These are phyloP conservation scores for Equus quagga DNA, from an alignment of 2,113 vertebrate species.

Conservation along the genomic window DNA sequence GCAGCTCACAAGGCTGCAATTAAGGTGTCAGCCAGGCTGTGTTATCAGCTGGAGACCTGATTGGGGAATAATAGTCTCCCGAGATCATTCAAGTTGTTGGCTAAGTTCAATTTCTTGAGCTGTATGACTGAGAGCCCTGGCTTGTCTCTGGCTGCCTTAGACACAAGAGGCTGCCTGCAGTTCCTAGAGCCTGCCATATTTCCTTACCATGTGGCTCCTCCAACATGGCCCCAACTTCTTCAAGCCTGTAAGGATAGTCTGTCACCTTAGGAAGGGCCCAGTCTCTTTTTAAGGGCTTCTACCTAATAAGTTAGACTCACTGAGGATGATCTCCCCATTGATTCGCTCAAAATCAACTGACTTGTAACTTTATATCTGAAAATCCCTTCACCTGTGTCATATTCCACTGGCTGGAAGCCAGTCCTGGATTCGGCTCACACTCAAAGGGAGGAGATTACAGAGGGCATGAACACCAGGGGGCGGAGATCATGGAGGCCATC, in stretches of 20 bases:
- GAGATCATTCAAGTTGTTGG: background rate
- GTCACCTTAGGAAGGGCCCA: background rate
- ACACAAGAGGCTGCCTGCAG: background rate
- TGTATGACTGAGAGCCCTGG: background rate
- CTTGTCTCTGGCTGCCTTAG: background rate
- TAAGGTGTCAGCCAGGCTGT: background rate
- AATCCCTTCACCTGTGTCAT: background rate
- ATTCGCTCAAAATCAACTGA: background rate
- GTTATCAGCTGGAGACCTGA: background rate
- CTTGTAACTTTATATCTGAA: background rate
- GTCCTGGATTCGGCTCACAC: background rate
- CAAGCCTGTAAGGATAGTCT: background rate
- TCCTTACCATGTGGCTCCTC: background rate
- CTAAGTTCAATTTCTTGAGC: background rate
- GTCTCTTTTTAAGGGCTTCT: background rate
- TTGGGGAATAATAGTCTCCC: background rate
- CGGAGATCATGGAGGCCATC: background rate
- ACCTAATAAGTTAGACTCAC: background rate
- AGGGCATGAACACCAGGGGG: background rate
- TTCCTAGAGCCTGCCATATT: background rate
- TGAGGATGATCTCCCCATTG: background rate
- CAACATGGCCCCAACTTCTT: background rate
- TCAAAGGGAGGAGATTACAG: background rate
- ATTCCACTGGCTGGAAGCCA: background rate
- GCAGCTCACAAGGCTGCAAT: background rate